Evolutionary conservation across 2,888 invertebrate species (phyloP), one percentile per base, ranked within the genome.

Genomic region (Drosophila sordidula): DNA sequence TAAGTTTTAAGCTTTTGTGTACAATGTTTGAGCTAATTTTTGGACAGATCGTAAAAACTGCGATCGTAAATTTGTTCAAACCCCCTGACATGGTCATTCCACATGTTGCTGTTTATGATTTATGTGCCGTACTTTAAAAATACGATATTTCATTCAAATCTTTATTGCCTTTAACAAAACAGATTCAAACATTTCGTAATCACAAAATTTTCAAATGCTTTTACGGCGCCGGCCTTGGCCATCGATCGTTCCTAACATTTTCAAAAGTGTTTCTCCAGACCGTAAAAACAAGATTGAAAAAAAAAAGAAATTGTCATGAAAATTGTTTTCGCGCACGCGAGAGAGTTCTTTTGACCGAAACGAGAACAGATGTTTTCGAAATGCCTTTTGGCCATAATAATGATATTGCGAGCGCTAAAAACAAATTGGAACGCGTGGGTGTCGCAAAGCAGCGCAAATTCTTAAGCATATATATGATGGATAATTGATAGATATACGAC

Each of bases 291-390:
- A 29, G 34, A 12, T 12, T 34, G 12, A 34, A 5, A 34, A 34
- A 5, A 34, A 50, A 29, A 57, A 47, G 36, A 51, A 80, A 75
- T 61, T 82, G 77, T 85, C 68, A 76, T 56, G 67, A 77, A 70
- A 70, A 57, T 36, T 16, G 29, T 41, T 18, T 18, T 55, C 50
- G 64, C 56, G 57, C 65, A 73, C 70, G 64, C 80, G 54, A 46
- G 59, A 26, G 54, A 50, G 59, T 18, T 39, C 54, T 47, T 56
- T 49, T 46, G 38, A 54, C 47, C 57, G 39, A 41, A 50, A 18
- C 9, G n/a, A 29, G 22, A 76, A 72, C 80, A 87, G 75, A 87
- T 81, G 85, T 78, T 83, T 55, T 6, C 2, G 34, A 66, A 81
- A 69, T 69, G 36, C 6, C 18, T 61, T 66, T 58, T 44, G 64